Conservation (phyloP, 30 jellyfish, hydroid and myxozoan genomes). For the Clytia hemisphaerica region DNA sequence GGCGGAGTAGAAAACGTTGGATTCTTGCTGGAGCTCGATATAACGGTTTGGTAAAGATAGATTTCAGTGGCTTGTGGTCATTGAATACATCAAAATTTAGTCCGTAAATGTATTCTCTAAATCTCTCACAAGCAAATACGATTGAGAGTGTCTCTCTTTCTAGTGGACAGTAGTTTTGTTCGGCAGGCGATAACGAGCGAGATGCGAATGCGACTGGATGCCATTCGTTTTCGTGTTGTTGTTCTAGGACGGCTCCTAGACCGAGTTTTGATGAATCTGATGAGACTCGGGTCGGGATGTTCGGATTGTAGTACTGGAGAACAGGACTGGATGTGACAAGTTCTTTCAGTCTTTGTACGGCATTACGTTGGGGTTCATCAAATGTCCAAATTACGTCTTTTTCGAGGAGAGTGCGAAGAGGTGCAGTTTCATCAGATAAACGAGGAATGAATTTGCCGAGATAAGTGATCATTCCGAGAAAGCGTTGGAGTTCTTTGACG, state of each 20-base stretch:
- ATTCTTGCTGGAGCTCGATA: constrained; percentile 60
- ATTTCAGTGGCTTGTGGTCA: constrained; percentile 44
- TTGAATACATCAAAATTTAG: constrained; percentile 26
- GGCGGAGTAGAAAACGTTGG: constrained; percentile 39
- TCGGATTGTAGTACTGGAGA: constrained; percentile 39
- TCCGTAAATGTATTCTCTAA: constrained; percentile 36
- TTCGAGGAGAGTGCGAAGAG: constrained; percentile 33
- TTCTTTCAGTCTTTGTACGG: constrained; percentile 34
- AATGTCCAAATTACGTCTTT: constrained; percentile 26
- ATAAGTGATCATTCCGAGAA: constrained; percentile 55
- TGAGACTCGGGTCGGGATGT: constrained; percentile 36
- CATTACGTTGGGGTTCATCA: constrained; percentile 38
- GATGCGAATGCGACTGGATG: constrained; percentile 70
- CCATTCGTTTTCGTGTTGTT: constrained; percentile 18
- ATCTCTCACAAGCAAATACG: constrained; percentile 45
- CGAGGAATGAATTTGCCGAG: constrained; percentile 46
- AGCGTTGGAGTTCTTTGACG: constrained; percentile 42
- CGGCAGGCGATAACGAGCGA: constrained; percentile 45
- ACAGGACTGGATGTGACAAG: constrained; percentile 45
- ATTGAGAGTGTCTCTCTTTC: constrained; percentile 41
- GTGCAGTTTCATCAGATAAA: constrained; percentile 57
- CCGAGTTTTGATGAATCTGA: constrained; percentile 56
- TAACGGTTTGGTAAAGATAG: constrained; percentile 34
- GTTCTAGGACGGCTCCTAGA: constrained; percentile 63
- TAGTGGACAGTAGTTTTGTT: constrained; percentile 26